phyloP scores from a whole-genome alignment of 1,140 invertebrate genomes.

The Cyclargus thomasi region DNA sequence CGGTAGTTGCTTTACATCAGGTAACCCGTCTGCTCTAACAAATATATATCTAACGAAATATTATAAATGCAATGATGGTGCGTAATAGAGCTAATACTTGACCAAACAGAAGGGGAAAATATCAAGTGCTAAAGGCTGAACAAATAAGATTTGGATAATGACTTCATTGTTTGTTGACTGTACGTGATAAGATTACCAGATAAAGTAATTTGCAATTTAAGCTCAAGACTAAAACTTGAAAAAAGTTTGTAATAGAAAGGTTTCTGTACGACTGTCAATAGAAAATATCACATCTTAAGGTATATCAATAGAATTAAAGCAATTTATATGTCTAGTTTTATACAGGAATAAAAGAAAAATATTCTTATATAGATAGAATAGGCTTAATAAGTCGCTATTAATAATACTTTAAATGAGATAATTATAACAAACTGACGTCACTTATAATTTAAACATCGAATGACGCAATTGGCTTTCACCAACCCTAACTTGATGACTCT shows the following conservation, averaged over 20 bases:
- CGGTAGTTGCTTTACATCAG: too few relatives aligned
- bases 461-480: constrained; percentile 17
- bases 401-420: background rate
- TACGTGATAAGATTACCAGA: background rate
- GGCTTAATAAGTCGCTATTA: background rate
- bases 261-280: background rate
- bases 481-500: background rate
- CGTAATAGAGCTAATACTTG: background rate
- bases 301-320: too few relatives aligned
- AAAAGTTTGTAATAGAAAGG: background rate
- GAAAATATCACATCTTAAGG: too few relatives aligned
- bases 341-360: too few relatives aligned
- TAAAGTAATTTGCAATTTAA: background rate
- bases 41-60: too few relatives aligned
- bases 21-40: too few relatives aligned
- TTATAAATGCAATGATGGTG: too few relatives aligned
- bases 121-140: background rate
- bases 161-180: background rate
- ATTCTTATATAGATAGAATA: too few relatives aligned
- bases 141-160: background rate
- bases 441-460: constrained; percentile 1
- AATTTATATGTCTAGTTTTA: too few relatives aligned
- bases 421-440: background rate
- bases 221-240: too few relatives aligned
- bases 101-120: background rate